Conservation (phyloP, 2,113 vertebrate species). For the Platysternon megacephalum region DNA sequence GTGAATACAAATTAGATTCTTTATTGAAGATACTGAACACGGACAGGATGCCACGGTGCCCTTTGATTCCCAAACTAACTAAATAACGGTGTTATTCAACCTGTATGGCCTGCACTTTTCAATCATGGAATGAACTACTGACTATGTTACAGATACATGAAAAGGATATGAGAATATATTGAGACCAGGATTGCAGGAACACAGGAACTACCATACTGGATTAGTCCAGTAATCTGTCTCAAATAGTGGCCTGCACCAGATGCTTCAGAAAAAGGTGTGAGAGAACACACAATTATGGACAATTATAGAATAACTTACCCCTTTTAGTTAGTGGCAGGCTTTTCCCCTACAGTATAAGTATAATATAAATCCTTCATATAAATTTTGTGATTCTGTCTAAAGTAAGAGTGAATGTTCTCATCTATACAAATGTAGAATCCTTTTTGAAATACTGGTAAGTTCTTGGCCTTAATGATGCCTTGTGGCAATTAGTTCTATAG, state of each 20-base stretch:
- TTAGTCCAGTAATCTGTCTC: no score
- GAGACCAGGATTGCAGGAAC: no score
- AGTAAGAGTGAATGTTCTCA: not conserved
- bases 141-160: not conserved
- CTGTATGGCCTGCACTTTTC: not conserved
- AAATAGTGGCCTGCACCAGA: no score
- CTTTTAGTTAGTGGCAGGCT: not conserved
- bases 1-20: not conserved
- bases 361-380: not conserved
- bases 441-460: not conserved
- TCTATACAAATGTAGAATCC: not conserved
- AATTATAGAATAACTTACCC: not conserved
- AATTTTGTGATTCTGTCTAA: not conserved
- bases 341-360: not conserved
- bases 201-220: no score
- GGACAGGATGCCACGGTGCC: not conserved
- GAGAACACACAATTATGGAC: not conserved
- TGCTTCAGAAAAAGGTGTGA: not conserved
- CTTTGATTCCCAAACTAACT: not conserved
- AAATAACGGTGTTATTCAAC: not conserved
- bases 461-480: not conserved
- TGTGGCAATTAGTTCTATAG: not conserved
- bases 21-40: not conserved
- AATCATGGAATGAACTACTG: rapidly evolving
- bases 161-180: no score